A percentile compares a stretch with the other conserved stretches of the same genome.
Evolutionary conservation across 2,797 vertebrate species (phyloP).

Genomic region (Myiotriccus ornatus): DNA sequence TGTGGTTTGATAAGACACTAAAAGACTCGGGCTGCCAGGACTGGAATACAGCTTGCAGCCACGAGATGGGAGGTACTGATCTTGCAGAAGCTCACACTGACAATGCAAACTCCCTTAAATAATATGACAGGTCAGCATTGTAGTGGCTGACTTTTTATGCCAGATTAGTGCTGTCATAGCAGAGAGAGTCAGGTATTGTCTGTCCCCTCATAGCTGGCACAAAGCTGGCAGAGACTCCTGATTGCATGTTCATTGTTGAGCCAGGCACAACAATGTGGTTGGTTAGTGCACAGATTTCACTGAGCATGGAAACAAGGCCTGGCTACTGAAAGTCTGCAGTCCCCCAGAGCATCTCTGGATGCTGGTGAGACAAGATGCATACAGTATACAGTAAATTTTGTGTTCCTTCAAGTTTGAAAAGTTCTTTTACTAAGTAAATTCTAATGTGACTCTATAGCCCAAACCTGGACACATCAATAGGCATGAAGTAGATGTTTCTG

Average conservation of each 20-base stretch:
- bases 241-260: not conserved
- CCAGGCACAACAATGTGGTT: rapidly evolving
- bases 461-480: not conserved
- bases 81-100: not conserved
- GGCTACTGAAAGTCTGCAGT: not conserved
- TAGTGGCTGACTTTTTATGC: not conserved
- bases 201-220: not conserved
- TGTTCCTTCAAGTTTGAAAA: not conserved
- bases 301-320: not conserved
- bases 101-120: not conserved
- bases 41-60: not conserved
- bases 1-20: not conserved
- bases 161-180: not conserved
- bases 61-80: not conserved
- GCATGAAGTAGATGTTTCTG: not conserved
- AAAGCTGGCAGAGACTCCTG: not conserved
- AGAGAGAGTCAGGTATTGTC: not conserved
- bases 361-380: not conserved
- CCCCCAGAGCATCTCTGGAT: not conserved
- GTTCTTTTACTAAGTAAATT: not conserved
- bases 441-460: not conserved
- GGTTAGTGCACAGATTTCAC: not conserved
- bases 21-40: not conserved
- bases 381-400: not conserved
- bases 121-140: not conserved